phyloP scores from a whole-genome alignment of 2,797 vertebrate species.

The Pipistrellus nathusii region DNA sequence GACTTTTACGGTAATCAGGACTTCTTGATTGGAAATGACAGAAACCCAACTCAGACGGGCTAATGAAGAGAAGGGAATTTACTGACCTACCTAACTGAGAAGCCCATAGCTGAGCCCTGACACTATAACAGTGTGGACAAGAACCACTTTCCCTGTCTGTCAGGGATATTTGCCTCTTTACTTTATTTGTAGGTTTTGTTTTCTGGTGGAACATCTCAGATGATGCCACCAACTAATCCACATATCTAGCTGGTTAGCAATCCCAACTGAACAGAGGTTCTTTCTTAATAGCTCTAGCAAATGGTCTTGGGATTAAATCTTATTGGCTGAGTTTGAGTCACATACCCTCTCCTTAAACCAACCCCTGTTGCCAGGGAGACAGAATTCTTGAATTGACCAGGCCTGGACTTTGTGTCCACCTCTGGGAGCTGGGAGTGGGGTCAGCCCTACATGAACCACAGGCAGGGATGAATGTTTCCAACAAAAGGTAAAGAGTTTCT shows the following conservation, averaged over 20 bases:
- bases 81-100: not conserved
- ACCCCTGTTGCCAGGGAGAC: not conserved
- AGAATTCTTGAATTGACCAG: not conserved
- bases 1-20: no score
- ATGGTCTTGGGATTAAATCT: not conserved
- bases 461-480: not conserved
- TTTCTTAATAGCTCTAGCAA: not conserved
- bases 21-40: not conserved
- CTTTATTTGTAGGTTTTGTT: not conserved
- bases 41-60: not conserved
- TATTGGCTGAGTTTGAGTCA: not conserved
- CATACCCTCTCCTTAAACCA: no score
- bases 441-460: not conserved
- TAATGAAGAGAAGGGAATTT: not conserved
- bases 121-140: accelerated
- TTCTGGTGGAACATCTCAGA: not conserved
- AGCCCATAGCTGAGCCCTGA: not conserved
- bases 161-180: not conserved
- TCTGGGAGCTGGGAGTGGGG: not conserved
- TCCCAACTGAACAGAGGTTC: not conserved
- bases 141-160: not conserved
- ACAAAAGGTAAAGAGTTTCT: not conserved
- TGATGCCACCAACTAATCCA: not conserved
- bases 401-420: not conserved
- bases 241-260: not conserved